Base-by-base conservation (phyloP, 2,113 vertebrate species). In the Caranx melampygus region DNA sequence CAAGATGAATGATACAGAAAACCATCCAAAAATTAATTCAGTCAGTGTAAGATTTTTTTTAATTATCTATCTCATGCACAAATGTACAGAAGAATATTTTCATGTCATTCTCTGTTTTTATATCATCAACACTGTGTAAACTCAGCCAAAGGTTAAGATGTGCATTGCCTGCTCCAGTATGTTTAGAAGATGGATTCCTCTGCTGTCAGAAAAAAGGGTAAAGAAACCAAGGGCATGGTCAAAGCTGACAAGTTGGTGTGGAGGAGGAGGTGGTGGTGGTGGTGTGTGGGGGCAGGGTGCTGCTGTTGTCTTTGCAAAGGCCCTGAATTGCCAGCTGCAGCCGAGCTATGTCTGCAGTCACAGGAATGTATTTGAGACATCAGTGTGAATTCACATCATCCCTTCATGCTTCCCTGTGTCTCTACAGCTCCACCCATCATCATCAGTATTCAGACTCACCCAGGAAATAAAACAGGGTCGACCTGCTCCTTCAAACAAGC, bases 371-470 rank as follows among this genome's bases (percentile, higher is more conserved):
- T 91, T 69, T 86, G 57, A 81, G 69, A 82, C 49, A 40, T 74
- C 40, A 37, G 75, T 87, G 86, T 87, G 83, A 90, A 54, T 79
- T 90, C 77, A 67, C 82, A 88, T 78, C 81, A 77, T 31, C 58
- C 63, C 75, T 60, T 74, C 77, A 75, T 16, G 47, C 55, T 63
- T 44, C 42, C 15, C 11, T 2, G 44, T 33, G 49, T 44, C 60
- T 71, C 52, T 4, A 20, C 54, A 52, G 42, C 49, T 78, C 55
- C 9, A 21, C 49, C 44, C 21, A 69, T 34, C 12, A 70, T 37
- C 21, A 33, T 40, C 35, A 37, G 35, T 10, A 37, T 31, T 60
- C 42, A 55, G n/a, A 69, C 5, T 20, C 13, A 18, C 5, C 10
- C 9, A 13, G 45, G 31, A 21, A 68, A 49, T 42, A 0, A 75